These are phyloP conservation scores for Heterodera schachtii DNA, from an alignment of 1,140 invertebrate genomes.

Conservation along the genomic window DNA sequence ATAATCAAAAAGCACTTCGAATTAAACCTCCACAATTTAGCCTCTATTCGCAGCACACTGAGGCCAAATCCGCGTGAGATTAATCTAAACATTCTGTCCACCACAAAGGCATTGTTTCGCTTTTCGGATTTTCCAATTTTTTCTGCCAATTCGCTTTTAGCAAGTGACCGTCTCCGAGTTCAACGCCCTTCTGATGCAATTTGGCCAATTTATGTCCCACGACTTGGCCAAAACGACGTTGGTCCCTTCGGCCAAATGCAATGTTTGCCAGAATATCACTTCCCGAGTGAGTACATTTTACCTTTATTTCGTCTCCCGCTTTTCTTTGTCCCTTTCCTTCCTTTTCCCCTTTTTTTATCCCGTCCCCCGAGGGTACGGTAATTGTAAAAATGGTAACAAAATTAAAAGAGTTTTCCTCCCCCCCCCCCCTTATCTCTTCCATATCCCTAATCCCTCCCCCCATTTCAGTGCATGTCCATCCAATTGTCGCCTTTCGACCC, in stretches of 20 bases:
- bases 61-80: conserved; percentile 59
- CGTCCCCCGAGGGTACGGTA: no score
- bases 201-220: conserved; percentile 65
- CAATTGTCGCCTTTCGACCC: conserved; percentile 53
- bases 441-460: no score
- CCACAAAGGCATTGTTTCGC: conserved; percentile 39
- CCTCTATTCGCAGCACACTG: conserved; percentile 44
- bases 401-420: background rate
- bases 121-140: background rate
- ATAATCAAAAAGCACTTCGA: background rate
- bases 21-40: conserved; percentile 14
- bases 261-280: conserved; percentile 64
- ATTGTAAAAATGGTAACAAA: no score
- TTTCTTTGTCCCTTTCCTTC: background rate
- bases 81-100: conserved; percentile 56
- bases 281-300: conserved; percentile 30
- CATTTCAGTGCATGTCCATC: conserved; percentile 56
- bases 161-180: conserved; percentile 53
- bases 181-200: conserved; percentile 64
- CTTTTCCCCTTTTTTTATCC: no score
- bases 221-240: conserved; percentile 65
- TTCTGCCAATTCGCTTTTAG: background rate
- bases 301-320: background rate
- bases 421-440: background rate
- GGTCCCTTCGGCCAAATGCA: conserved; percentile 64